Percentiles rank a stretch among this genome's conserved stretches.
phyloP scores from a whole-genome alignment of 1,140 invertebrate species.

The Lethrus apterus region DNA sequence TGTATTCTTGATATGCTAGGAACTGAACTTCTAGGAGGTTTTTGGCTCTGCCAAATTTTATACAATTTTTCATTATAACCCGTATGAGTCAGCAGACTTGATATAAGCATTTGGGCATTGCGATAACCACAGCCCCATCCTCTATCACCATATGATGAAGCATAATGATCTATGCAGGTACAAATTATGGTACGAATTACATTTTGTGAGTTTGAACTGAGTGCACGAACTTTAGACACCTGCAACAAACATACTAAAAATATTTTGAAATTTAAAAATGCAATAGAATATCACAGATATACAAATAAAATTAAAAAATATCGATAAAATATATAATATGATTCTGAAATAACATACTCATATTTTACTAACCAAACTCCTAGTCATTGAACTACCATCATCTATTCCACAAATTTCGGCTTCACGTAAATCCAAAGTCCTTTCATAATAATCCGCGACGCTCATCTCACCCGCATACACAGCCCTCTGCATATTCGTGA shows the following conservation, averaged over 20 bases:
- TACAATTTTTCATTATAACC: conserved; percentile 65
- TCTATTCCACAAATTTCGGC: conserved; percentile 74
- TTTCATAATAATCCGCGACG: conserved; percentile 77
- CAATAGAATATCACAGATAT: too few species aligned
- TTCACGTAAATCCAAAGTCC: conserved; percentile 63
- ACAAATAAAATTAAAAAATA: not conserved
- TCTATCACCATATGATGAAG: conserved; percentile 76
- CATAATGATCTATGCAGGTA: conserved; percentile 77
- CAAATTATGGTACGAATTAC: conserved; percentile 65
- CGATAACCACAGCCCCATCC: conserved; percentile 89
- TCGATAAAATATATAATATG: not conserved
- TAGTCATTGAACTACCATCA: conserved; percentile 71
- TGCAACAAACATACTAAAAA: conserved; percentile 43
- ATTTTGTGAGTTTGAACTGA: conserved; percentile 60
- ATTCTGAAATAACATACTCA: not conserved
- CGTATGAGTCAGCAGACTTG: conserved; percentile 66
- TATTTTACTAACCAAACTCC: conserved; percentile 31
- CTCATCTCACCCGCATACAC: conserved; percentile 79
- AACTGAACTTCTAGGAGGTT: conserved; percentile 56
- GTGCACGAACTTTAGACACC: conserved; percentile 64
- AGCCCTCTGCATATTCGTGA: conserved; percentile 73
- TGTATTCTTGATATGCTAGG: conserved; percentile 80
- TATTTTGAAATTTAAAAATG: too few species aligned
- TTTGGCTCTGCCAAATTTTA: conserved; percentile 43
- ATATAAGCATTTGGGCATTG: conserved; percentile 87